These are phyloP conservation scores for Candidula unifasciata DNA, from an alignment of 2,888 invertebrate genomes.

Conservation along the genomic window DNA sequence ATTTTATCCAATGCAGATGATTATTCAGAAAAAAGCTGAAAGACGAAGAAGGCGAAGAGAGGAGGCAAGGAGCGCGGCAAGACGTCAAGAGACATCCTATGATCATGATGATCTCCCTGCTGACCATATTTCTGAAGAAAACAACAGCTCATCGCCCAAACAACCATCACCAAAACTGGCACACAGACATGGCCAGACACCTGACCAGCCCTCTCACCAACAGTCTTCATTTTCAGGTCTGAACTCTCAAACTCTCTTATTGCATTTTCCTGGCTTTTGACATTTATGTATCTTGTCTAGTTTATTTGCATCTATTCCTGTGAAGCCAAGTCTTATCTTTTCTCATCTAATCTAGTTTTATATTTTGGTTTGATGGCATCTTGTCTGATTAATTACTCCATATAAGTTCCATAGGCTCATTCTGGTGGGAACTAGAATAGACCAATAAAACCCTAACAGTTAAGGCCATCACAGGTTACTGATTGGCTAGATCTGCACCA, in stretches of 20 bases:
- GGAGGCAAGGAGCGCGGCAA: constrained; percentile 51
- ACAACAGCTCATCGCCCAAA: constrained; percentile 43
- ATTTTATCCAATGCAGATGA: constrained; percentile 68
- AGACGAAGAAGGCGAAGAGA: constrained; percentile 71
- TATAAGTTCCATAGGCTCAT: no score
- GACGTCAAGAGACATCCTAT: constrained; percentile 41
- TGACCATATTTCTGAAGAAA: constrained; percentile 50
- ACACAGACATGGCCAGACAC: constrained; percentile 53
- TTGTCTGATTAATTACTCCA: no score
- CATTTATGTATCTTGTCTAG: not conserved
- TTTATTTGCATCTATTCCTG: no score
- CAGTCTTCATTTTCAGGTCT: constrained; percentile 64
- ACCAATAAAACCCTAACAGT: no score
- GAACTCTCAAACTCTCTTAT: not conserved
- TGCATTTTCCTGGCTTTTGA: not conserved
- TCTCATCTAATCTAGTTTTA: not conserved
- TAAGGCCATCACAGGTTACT: no score
- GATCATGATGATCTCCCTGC: constrained; percentile 40
- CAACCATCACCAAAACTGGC: constrained; percentile 52
- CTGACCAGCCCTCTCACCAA: constrained; percentile 56
- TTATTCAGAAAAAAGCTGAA: constrained; percentile 76
- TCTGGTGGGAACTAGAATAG: no score
- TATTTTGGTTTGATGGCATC: not conserved
- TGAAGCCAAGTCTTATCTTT: no score
- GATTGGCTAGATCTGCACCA: no score